Percentiles rank a stretch among this genome's conserved stretches.
These are phyloP conservation scores for Hylaea fasciaria DNA, from an alignment of 2,888 invertebrate species.

Conservation along the genomic window DNA sequence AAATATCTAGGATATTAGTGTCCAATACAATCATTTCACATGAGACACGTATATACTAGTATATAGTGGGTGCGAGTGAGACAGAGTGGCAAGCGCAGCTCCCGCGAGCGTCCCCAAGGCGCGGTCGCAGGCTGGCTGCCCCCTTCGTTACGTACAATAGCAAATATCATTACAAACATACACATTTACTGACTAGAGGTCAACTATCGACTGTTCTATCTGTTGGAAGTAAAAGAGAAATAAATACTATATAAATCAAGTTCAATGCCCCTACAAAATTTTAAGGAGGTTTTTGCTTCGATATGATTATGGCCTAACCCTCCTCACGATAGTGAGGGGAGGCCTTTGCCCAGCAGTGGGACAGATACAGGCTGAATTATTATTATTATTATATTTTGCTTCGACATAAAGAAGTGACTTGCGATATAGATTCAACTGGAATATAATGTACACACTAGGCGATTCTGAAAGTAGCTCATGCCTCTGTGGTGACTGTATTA, in stretches of 20 bases:
- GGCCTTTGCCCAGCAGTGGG: too few species aligned
- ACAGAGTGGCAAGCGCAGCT: slow-evolving; percentile 74
- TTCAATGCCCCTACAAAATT: background rate
- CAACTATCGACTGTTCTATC: slow-evolving; percentile 39
- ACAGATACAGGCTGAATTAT: too few species aligned
- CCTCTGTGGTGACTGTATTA: slow-evolving; percentile 11
- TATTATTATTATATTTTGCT: too few species aligned
- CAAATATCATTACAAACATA: slow-evolving; percentile 52
- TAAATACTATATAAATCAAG: slow-evolving; percentile 33
- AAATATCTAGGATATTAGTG: background rate
- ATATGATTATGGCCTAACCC: too few species aligned
- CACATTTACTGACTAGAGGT: slow-evolving; percentile 32
- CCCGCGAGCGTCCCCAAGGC: slow-evolving; percentile 36
- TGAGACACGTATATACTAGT: slow-evolving; percentile 49
- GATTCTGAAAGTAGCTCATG: slow-evolving; percentile 27
- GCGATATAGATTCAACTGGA: background rate
- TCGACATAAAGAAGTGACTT: too few species aligned
- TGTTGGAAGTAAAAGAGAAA: slow-evolving; percentile 38
- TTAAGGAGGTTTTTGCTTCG: background rate
- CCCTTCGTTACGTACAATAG: slow-evolving; percentile 58
- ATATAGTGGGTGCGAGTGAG: slow-evolving; percentile 47
- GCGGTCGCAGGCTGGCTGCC: slow-evolving; percentile 78
- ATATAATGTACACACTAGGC: slow-evolving; percentile 7
- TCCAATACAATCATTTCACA: slow-evolving; percentile 59
- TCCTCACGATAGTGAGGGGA: too few species aligned